Base-by-base conservation (phyloP, 2,888 invertebrate genomes). In the Hydraecia micacea region DNA sequence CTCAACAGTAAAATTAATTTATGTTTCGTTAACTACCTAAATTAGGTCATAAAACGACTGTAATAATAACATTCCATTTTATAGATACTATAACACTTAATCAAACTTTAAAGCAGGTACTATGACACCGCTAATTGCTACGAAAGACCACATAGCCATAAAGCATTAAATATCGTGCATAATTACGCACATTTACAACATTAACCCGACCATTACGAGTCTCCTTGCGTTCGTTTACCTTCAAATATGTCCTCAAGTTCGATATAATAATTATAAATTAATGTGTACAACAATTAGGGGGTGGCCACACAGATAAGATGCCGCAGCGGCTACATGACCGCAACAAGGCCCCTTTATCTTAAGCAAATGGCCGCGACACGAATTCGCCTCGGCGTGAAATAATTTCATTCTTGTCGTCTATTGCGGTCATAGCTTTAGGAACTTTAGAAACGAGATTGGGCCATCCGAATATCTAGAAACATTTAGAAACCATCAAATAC, bases 101-200 rank as follows among this genome's bases (percentile, higher is more conserved):
- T 86, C 85, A 86, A 79, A 85, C 82, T 86, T 87, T 85, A 88
- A 84, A 88, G 79, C 83, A 85, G 81, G 81, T 84, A 79, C 69
- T 55, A 86, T 86, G 79, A 84, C 79, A 77, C 73, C 82, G 49
- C 81, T 87, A 86, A 88, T 83, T 84, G 82, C 78, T 68, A 73
- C 67, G 68, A 77, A 87, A 79, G 63, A 78, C 82, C 86, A 67
- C 80, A 83, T 74, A 77, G 73, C 73, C 85, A 75, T 85, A 75
- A 81, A 85, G 46, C 78, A 75, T 86, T 87, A 84, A 84, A 86
- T 86, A 84, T 77, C 66, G 71, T 75, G 71, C 73, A 76, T 81
- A 83, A 83, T 80, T 83, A 81, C 66, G 74, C 70, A 52, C 36
- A 79, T 81, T 81, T 83, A 66, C 60, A 75, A 77, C 81, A 77